phyloP scores from a whole-genome alignment of 2,113 vertebrate genomes.

The Cinclus cinclus region DNA sequence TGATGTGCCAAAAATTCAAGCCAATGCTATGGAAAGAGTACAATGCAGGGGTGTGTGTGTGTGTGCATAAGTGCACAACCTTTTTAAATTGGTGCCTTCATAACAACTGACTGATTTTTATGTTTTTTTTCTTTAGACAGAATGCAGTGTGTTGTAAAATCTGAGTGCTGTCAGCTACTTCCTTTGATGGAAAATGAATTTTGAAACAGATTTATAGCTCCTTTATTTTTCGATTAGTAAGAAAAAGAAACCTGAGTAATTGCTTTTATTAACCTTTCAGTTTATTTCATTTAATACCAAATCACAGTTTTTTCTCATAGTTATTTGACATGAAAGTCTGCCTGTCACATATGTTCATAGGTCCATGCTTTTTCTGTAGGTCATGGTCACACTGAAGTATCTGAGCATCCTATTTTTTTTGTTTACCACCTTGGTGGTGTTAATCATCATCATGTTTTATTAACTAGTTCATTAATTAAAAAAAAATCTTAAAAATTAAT shows the following conservation, averaged over 20 bases:
- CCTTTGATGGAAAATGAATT: not conserved
- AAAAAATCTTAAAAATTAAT: not conserved
- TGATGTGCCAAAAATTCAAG: not conserved
- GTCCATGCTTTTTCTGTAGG: not conserved
- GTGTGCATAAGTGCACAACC: not conserved
- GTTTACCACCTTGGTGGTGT: rapidly evolving
- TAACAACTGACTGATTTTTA: not conserved
- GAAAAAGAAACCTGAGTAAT: not conserved
- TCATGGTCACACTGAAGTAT: not conserved
- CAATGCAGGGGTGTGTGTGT: not conserved
- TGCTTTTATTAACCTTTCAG: not conserved
- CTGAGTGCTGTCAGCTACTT: not conserved
- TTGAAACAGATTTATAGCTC: not conserved
- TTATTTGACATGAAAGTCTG: not conserved
- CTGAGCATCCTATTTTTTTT: not conserved
- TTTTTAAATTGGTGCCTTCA: not conserved
- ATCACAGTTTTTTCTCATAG: not conserved
- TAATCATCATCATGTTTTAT: not conserved
- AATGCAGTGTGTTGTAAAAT: not conserved
- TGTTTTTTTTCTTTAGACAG: not conserved
- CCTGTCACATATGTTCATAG: not conserved
- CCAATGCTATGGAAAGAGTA: not conserved
- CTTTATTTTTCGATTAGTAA: not conserved
- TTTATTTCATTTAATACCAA: not conserved
- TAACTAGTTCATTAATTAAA: not conserved